A percentile compares a stretch with the other conserved stretches of the same genome.
Conservation (phyloP, 2,797 vertebrate species). For the Sebastes taczanowskii region DNA sequence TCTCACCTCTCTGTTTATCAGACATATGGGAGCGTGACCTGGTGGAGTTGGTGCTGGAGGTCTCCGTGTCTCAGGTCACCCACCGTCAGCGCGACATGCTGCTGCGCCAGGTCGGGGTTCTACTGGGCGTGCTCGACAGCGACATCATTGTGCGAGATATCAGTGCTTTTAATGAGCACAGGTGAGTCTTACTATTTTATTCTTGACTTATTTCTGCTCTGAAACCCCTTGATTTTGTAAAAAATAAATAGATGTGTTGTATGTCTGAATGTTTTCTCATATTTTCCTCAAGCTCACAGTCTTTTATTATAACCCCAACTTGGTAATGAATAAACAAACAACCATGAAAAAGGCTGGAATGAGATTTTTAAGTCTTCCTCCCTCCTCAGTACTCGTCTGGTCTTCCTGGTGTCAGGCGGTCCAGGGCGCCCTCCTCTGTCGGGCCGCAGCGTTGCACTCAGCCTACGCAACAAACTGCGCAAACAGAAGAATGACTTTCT, state of each 20-base stretch:
- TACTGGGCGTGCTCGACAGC: constrained; percentile 94
- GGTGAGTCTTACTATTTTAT: constrained; percentile 75
- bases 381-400: constrained; percentile 90
- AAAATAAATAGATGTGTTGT: not conserved
- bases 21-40: constrained; percentile 91
- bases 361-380: not conserved
- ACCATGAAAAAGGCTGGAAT: not conserved
- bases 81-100: constrained; percentile 96
- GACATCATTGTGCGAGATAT: constrained; percentile 96
- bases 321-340: not conserved
- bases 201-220: not conserved
- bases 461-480: constrained; percentile 88
- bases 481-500: constrained; percentile 97
- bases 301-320: not conserved
- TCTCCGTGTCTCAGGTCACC: constrained; percentile 90
- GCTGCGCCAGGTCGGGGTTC: constrained; percentile 94
- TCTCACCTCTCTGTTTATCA: constrained; percentile 50
- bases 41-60: constrained; percentile 96
- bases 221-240: not conserved
- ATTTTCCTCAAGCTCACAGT: not conserved
- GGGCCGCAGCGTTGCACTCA: constrained; percentile 89
- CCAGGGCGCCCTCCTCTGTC: constrained; percentile 91
- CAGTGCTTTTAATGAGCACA: constrained; percentile 92
- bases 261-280: not conserved
- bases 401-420: constrained; percentile 94